A percentile compares a stretch with the other conserved stretches of the same genome.
These are phyloP conservation scores for Dinothrombium tinctorium DNA, from an alignment of 1,140 invertebrate species.

Conservation along the genomic window DNA sequence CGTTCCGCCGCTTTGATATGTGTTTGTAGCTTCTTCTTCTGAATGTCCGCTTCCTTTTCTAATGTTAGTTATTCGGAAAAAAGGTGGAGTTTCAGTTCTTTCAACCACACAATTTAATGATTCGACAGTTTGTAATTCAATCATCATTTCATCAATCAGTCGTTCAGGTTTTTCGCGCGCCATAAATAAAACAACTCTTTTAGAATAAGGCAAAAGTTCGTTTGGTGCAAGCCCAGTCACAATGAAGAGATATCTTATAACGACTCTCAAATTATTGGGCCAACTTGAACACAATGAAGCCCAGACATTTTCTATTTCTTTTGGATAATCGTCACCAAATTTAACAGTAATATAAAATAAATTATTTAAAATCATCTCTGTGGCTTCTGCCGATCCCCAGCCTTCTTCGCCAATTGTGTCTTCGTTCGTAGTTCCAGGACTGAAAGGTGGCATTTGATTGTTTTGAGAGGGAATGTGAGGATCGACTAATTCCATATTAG, in stretches of 20 bases:
- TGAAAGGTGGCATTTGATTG: slow-evolving; percentile 17
- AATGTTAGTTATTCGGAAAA: slow-evolving; percentile 74
- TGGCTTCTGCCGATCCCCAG: slow-evolving; percentile 93
- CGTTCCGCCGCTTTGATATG: slow-evolving; percentile 11
- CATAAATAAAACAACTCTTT: slow-evolving; percentile 75
- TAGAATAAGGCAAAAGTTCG: slow-evolving; percentile 69
- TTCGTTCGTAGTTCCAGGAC: neutral
- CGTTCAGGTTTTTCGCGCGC: slow-evolving; percentile 66
- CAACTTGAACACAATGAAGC: slow-evolving; percentile 77
- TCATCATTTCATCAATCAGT: slow-evolving; percentile 86
- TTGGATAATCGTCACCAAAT: slow-evolving; percentile 83
- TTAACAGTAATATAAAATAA: slow-evolving; percentile 92
- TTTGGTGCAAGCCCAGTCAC: slow-evolving; percentile 81
- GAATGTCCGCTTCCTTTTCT: slow-evolving; percentile 66
- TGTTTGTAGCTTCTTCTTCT: slow-evolving; percentile 24
- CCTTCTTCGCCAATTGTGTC: slow-evolving; percentile 27
- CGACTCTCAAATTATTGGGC: slow-evolving; percentile 89
- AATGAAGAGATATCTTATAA: slow-evolving; percentile 89
- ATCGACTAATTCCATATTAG: slow-evolving; percentile 95
- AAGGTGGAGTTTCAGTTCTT: slow-evolving; percentile 85
- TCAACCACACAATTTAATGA: slow-evolving; percentile 83
- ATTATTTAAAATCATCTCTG: slow-evolving; percentile 97
- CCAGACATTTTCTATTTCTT: slow-evolving; percentile 88
- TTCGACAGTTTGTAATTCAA: slow-evolving; percentile 71
- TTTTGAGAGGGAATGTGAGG: slow-evolving; percentile 60